A percentile compares a stretch with the other conserved stretches of the same genome.
phyloP scores from a whole-genome alignment of 2,888 invertebrate species.

The Petrophora chlorosata region DNA sequence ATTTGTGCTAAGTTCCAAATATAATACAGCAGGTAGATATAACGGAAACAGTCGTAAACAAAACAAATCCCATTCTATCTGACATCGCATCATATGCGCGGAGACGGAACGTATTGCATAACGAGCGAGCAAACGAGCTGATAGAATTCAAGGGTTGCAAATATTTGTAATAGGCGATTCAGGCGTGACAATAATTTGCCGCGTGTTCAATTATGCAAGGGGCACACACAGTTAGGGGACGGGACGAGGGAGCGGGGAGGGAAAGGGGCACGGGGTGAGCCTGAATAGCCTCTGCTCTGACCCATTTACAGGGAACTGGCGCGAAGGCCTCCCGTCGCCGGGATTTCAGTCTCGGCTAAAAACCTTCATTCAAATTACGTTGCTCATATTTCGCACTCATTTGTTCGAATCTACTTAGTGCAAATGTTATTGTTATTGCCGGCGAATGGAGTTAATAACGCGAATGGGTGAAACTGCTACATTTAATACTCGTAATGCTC shows the following conservation, averaged over 20 bases:
- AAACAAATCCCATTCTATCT: slow-evolving; percentile 1
- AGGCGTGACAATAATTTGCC: slow-evolving; percentile 77
- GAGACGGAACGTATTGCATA: slow-evolving; percentile 17
- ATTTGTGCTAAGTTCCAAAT: too few species aligned
- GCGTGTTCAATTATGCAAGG: slow-evolving; percentile 80
- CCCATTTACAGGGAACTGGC: slow-evolving; percentile 75
- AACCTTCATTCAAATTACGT: slow-evolving; percentile 39
- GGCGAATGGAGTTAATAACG: slow-evolving; percentile 9
- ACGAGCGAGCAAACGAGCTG: slow-evolving; percentile 21
- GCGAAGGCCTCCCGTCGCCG: slow-evolving; percentile 54
- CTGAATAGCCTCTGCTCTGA: slow-evolving; percentile 80
- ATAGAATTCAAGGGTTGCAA: slow-evolving; percentile 54
- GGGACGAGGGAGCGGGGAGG: slow-evolving; percentile 46
- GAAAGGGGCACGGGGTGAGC: slow-evolving; percentile 42
- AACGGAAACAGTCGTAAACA: slow-evolving; percentile 2
- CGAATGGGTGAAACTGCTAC: slow-evolving; percentile 6
- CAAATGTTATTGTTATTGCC: slow-evolving; percentile 29
- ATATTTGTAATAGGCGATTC: slow-evolving; percentile 53
- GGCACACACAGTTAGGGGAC: slow-evolving; percentile 64
- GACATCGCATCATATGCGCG: background rate
- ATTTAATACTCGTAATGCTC: background rate
- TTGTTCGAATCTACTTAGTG: slow-evolving; percentile 36
- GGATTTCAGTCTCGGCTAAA: slow-evolving; percentile 38
- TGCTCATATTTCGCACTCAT: slow-evolving; percentile 38
- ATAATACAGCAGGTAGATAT: slow-evolving; percentile 1